A percentile compares a stretch with the other conserved stretches of the same genome.
Conservation (phyloP, 2,888 invertebrate species). For the Orchesella flavescens region DNA sequence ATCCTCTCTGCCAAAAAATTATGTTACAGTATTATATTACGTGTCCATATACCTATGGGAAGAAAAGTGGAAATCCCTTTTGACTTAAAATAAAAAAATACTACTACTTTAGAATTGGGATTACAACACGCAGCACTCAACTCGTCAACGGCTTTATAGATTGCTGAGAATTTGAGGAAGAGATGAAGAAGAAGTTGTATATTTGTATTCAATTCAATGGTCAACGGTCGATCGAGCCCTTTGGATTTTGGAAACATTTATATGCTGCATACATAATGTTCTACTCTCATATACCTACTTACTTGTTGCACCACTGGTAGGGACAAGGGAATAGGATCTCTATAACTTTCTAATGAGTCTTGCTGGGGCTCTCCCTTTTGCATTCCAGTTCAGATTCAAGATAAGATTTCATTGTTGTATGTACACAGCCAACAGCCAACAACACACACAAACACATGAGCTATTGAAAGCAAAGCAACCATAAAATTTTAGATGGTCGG, state of each 20-base stretch:
- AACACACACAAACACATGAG: not conserved
- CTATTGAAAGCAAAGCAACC: conserved; percentile 17
- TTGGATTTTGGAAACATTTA: not conserved
- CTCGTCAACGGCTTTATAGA: too few relatives aligned
- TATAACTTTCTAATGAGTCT: not conserved
- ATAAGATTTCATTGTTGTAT: conserved; percentile 9
- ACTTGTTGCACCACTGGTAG: too few relatives aligned
- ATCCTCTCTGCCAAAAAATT: conserved; percentile 24
- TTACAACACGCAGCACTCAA: not conserved
- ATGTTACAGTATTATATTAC: conserved; percentile 17
- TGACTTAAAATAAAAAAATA: not conserved
- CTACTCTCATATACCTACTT: too few relatives aligned
- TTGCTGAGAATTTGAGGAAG: too few relatives aligned
- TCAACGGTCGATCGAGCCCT: conserved; percentile 20
- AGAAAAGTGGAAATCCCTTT: not conserved
- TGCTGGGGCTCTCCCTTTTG: not conserved
- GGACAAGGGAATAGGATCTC: too few relatives aligned
- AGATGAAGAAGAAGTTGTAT: not conserved
- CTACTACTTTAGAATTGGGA: not conserved
- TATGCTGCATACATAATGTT: too few relatives aligned
- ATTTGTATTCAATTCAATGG: not conserved
- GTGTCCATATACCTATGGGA: not conserved
- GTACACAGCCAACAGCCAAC: too few relatives aligned
- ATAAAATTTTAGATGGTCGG: conserved; percentile 14
- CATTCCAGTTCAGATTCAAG: conserved; percentile 40